A percentile compares a stretch with the other conserved stretches of the same genome.
phyloP scores from a whole-genome alignment of 2,888 invertebrate species.

The Cryptus viduatorius region DNA sequence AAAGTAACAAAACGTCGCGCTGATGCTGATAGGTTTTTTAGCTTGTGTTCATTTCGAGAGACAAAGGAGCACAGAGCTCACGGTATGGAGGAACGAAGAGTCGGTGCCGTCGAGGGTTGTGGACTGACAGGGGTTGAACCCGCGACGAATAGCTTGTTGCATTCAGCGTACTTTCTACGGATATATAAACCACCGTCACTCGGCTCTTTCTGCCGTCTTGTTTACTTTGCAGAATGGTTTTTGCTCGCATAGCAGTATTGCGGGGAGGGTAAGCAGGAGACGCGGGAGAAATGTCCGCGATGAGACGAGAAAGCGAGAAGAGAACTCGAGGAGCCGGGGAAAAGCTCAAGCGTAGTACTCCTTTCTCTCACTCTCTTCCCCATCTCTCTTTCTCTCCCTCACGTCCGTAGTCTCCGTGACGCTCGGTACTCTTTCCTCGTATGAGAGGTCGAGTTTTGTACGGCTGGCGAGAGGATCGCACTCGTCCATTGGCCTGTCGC shows the following conservation, averaged over 20 bases:
- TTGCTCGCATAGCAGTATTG: constrained; percentile 47
- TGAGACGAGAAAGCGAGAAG: constrained; percentile 51
- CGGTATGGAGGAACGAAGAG: constrained; percentile 9
- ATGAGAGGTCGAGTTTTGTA: constrained; percentile 47
- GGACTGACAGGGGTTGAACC: constrained; percentile 61
- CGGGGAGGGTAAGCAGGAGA: background rate
- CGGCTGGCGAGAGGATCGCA: constrained; percentile 41
- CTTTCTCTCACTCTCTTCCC: background rate
- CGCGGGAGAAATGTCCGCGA: constrained; percentile 26
- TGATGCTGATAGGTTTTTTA: constrained; percentile 15
- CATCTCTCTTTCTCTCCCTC: background rate
- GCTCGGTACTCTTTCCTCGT: constrained; percentile 25
- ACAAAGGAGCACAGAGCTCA: constrained; percentile 36
- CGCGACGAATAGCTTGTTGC: constrained; percentile 78
- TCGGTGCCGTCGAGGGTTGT: constrained; percentile 44
- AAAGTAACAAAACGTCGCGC: constrained; percentile 19
- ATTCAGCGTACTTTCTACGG: constrained; percentile 71
- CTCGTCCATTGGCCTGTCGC: constrained; percentile 51
- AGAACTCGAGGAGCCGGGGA: constrained; percentile 25
- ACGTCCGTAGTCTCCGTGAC: background rate
- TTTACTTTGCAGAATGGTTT: constrained; percentile 79
- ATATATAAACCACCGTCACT: constrained; percentile 31
- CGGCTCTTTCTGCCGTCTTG: constrained; percentile 74
- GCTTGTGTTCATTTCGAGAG: constrained; percentile 12
- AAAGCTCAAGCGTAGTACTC: constrained; percentile 34